Evolutionary conservation across 2,888 invertebrate species (phyloP).

Genomic region (Cylloceria caligata): DNA sequence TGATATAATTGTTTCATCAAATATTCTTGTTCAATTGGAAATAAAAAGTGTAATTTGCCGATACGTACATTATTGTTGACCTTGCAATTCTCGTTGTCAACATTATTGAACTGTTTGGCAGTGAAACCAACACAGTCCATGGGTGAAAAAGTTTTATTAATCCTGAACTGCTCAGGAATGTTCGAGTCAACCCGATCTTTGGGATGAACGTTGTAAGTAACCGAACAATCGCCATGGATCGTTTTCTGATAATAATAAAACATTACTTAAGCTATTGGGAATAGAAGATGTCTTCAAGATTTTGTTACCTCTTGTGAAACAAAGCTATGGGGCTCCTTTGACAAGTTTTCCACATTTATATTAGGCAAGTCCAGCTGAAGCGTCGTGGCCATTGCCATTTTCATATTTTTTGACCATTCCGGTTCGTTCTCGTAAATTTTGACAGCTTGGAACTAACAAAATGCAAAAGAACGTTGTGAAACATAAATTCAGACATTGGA

Average conservation of each 20-base stretch:
- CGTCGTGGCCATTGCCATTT: slow-evolving; percentile 83
- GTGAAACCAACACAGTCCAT: slow-evolving; percentile 76
- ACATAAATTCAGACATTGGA: neutral
- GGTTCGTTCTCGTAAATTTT: slow-evolving; percentile 77
- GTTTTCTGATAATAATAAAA: slow-evolving; percentile 84
- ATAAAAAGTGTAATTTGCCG: neutral
- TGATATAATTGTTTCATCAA: neutral
- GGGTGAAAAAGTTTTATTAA: slow-evolving; percentile 80
- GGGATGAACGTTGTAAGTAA: slow-evolving; percentile 79
- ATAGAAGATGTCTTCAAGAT: slow-evolving; percentile 81
- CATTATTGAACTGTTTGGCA: slow-evolving; percentile 74
- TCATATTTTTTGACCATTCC: slow-evolving; percentile 83
- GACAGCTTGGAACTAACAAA: slow-evolving; percentile 76
- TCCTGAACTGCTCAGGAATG: slow-evolving; percentile 69
- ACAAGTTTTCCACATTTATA: slow-evolving; percentile 65
- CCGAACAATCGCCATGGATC: slow-evolving; percentile 81
- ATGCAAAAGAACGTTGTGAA: neutral
- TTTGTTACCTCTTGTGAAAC: slow-evolving; percentile 82
- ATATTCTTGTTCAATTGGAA: neutral
- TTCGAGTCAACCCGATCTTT: slow-evolving; percentile 51
- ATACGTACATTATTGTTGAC: slow-evolving; percentile 67
- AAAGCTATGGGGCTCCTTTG: slow-evolving; percentile 75
- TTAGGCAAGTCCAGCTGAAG: slow-evolving; percentile 81
- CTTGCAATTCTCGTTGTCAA: slow-evolving; percentile 71
- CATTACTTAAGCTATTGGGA: slow-evolving; percentile 72